These are phyloP conservation scores for Melikaiella ostensackeni DNA, from an alignment of 2,888 invertebrate species.

Conservation along the genomic window DNA sequence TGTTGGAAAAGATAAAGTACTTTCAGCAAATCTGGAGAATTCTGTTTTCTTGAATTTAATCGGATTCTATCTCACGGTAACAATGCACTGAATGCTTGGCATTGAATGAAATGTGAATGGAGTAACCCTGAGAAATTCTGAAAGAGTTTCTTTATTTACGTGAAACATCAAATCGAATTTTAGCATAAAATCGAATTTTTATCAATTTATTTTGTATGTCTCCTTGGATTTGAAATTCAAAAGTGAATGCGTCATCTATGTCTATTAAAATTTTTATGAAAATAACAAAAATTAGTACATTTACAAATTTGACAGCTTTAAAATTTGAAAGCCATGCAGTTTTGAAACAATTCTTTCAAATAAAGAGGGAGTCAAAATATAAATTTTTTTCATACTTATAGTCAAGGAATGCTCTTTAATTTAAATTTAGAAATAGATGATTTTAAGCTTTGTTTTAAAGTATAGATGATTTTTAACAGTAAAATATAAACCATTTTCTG, in stretches of 20 bases:
- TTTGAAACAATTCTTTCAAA: no score
- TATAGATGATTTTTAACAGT: not conserved
- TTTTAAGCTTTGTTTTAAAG: no score
- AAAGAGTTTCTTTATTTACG: conserved; percentile 32
- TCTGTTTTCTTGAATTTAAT: conserved; percentile 23
- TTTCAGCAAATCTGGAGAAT: not conserved
- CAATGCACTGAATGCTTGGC: conserved; percentile 60
- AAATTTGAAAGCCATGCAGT: no score
- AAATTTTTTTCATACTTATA: no score
- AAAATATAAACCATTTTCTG: not conserved
- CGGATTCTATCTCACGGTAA: conserved; percentile 42
- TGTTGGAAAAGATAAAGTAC: not conserved
- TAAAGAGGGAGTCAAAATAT: no score
- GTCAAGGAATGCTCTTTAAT: no score
- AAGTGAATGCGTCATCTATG: no score
- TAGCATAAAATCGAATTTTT: not conserved
- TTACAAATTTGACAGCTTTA: no score
- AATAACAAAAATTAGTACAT: no score
- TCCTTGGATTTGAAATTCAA: no score
- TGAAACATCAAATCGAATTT: conserved; percentile 25
- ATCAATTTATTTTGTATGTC: not conserved
- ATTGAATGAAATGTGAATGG: conserved; percentile 51
- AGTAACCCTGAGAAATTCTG: conserved; percentile 47
- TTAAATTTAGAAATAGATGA: no score
- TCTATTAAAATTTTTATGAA: no score